Percentiles rank a stretch among this genome's conserved stretches.
phyloP scores from a whole-genome alignment of 2,888 invertebrate genomes.

The Archaeoteleia sp. region DNA sequence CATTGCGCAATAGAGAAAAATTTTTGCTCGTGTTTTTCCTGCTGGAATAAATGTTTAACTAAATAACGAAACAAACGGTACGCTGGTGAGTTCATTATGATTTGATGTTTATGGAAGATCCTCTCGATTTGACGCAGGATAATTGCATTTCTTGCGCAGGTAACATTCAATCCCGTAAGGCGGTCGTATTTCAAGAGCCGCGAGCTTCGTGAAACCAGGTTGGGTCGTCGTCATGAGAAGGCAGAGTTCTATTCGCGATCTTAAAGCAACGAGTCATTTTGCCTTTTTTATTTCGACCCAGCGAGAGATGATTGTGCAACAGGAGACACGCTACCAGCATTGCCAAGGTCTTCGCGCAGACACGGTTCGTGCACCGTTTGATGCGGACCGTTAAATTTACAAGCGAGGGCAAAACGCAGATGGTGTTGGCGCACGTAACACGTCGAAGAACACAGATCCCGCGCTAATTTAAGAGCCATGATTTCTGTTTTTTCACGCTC shows the following conservation, averaged over 20 bases:
- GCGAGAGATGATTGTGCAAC: constrained; percentile 45
- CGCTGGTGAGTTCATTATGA: constrained; percentile 24
- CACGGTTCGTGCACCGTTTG: constrained; percentile 55
- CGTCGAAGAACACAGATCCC: constrained; percentile 8
- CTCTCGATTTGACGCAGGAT: constrained; percentile 26
- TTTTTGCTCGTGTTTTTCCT: constrained; percentile 28
- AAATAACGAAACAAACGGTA: constrained; percentile 19
- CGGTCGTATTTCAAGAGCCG: constrained; percentile 13
- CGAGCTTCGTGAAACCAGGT: constrained; percentile 13
- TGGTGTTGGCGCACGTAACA: constrained; percentile 18
- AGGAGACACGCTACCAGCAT: constrained; percentile 54
- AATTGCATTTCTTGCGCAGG: constrained; percentile 27
- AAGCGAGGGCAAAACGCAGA: constrained; percentile 48
- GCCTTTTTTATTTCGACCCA: constrained; percentile 31
- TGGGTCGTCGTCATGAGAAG: constrained; percentile 32
- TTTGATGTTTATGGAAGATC: constrained; percentile 31
- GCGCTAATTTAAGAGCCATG: background rate
- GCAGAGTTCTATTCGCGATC: constrained; percentile 12
- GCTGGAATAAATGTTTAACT: constrained; percentile 11
- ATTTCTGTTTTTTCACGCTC: too few relatives aligned
- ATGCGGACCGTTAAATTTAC: constrained; percentile 58
- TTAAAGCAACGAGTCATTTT: constrained; percentile 32
- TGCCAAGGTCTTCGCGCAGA: constrained; percentile 52
- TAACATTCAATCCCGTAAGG: constrained; percentile 12
- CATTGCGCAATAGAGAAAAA: constrained; percentile 15